Base-by-base conservation (phyloP, 2,888 invertebrate genomes). In the Mythimna pallens region DNA sequence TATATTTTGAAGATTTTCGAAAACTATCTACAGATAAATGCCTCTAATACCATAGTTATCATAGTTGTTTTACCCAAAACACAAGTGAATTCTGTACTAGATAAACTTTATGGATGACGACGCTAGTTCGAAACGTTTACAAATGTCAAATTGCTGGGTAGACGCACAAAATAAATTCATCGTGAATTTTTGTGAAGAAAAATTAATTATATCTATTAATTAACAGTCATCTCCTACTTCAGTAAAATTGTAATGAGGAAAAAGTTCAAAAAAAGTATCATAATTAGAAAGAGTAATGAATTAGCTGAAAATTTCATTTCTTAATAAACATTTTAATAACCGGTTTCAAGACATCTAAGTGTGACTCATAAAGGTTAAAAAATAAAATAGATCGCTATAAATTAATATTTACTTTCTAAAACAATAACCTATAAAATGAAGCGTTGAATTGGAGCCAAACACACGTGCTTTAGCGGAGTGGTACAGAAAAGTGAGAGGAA, bases 371-470 rank as follows among this genome's bases (percentile, higher is more conserved):
- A 64, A 70, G 59, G 76, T 70, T 59, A 80, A 67, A 75, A 68
- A 20, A 61, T 64, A 66, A 68, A 25, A 52, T 20, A 61, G 43
- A 59, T 57, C 22, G 25, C 30, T 20, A 55, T 20, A 14, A 34
- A 68, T 34, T 30, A 62, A 43, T 50, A 63, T 61, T 34, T n/a
- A 20, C 70, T 71, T 70, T 70, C 54, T 65, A 65, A 20, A 80
- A 73, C 67, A 62, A 76, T 63, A 76, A 81, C 65, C 65, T 63
- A 67, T 54, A 64, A 70, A 69, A 63, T 55, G 36, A 36, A 14
- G 30, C 50, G 30, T 75, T 80, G 77, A 82, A 67, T 67, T 55
- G 62, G 25, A 70, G 82, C 75, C 77, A 83, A 82, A 25, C 9
- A 61, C 79, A 71, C 65, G 73, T 76, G 71, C 57, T 73, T 7